Base-by-base conservation (phyloP, 2,113 vertebrate species). In the Thymallus thymallus region DNA sequence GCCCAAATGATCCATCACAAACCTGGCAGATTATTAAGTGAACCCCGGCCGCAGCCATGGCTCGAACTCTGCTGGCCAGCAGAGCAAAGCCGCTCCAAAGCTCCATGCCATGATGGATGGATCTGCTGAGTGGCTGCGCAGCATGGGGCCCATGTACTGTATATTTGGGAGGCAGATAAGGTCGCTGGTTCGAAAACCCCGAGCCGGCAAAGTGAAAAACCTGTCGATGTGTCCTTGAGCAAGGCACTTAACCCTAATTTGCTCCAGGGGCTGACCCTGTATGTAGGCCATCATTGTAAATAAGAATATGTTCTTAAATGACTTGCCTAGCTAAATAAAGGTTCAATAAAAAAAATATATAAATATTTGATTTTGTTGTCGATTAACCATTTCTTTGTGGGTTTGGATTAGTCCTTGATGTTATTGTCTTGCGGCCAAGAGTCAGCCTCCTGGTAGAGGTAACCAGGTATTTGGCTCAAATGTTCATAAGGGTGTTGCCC, bases 1-100 rank as follows among this genome's bases (percentile, higher is more conserved):
- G 56, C 56, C 56, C 18, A 60, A 60, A 60, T 60, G 7, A 60
- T 60, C 56, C n/a, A 60, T 60, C 56, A 60, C 56, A 60, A 60
- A 60, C 16, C n/a, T 22, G 56, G n/a, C n/a, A 7, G 56, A 60
- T 60, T 60, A 60, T 60, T 60, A 16, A 60, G n/a, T 60, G 56
- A 60, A 60, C n/a, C 20, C 9, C n/a, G 2, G 9, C 9, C 35
- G 0, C 2, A 51, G 56, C 56, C 56, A 5, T 60, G n/a, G n/a
- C 22, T 60, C 56, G 56, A 60, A 60, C 56, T 60, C n/a, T 22
- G 56, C 18, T 22, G 56, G 56, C 56, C 56, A 1, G n/a, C 56
- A 22, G 56, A 60, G 56, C 56, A 60, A 60, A 22, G 56, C 56
- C 5, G 6, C 9, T 60, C 56, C n/a, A 60, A 60, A 60, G 16